Percentiles rank a stretch among this genome's conserved stretches.
Evolutionary conservation across 2,888 invertebrate species (phyloP).

Genomic region (Vannuccia rotundouncinata): DNA sequence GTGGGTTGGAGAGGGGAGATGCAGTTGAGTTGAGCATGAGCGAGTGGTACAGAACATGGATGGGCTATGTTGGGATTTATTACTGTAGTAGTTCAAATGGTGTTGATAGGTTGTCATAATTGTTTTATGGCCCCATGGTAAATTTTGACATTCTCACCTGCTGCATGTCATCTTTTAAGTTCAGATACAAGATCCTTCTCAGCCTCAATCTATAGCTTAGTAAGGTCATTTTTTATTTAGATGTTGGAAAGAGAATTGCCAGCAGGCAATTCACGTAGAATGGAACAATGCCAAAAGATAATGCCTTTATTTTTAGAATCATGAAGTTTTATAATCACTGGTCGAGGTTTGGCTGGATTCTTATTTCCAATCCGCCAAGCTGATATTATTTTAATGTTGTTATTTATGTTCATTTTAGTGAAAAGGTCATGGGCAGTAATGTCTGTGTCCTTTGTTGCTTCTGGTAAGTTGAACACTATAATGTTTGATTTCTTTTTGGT

Average conservation of each 20-base stretch:
- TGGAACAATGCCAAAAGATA: neutral
- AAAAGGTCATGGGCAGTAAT: neutral
- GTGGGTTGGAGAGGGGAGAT: neutral
- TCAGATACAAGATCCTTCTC: neutral
- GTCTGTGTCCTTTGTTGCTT: neutral
- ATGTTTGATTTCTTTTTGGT: neutral
- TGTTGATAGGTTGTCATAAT: slow-evolving; percentile 21
- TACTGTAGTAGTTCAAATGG: neutral
- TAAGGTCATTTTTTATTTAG: slow-evolving; percentile 11
- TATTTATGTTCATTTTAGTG: neutral
- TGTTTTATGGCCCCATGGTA: slow-evolving; percentile 7
- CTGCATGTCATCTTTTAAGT: neutral
- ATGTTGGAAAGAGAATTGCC: slow-evolving; percentile 13
- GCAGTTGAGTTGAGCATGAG: neutral
- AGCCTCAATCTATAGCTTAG: slow-evolving; percentile 1
- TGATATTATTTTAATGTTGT: neutral
- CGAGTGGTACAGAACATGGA: neutral
- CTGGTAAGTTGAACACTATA: neutral
- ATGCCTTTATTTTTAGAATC: slow-evolving; percentile 7
- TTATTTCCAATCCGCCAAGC: neutral
- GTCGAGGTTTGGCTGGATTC: neutral
- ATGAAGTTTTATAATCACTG: slow-evolving; percentile 4
- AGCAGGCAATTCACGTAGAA: slow-evolving; percentile 19
- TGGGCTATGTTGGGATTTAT: neutral
- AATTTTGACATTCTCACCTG: slow-evolving; percentile 10